Evolutionary conservation across 2,113 vertebrate genomes (phyloP).

Genomic region (Callocephalon fimbriatum): DNA sequence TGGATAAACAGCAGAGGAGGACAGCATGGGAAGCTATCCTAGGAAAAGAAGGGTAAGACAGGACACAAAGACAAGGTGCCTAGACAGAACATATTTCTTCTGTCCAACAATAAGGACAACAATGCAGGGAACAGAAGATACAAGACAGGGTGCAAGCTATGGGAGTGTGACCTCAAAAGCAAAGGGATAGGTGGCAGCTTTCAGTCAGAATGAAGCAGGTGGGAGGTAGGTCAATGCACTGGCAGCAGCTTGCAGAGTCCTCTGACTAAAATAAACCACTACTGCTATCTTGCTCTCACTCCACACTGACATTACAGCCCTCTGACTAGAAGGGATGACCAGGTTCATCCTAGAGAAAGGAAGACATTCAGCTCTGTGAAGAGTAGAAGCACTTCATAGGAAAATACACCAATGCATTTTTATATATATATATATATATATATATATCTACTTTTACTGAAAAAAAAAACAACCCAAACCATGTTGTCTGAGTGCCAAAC

Average conservation of each 20-base stretch:
- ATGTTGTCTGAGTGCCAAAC: background rate
- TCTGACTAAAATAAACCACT: background rate
- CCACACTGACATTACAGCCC: background rate
- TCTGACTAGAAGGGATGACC: background rate
- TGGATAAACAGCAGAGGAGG: background rate
- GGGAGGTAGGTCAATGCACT: background rate
- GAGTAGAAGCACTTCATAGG: background rate
- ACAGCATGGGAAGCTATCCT: background rate
- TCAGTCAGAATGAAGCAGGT: background rate
- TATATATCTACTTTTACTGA: background rate
- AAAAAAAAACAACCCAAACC: rapidly evolving
- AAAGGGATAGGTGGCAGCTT: background rate
- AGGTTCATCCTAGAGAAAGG: background rate
- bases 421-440: background rate
- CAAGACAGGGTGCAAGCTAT: background rate
- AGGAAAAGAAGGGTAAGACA: background rate
- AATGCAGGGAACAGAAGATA: background rate
- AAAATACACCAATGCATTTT: background rate
- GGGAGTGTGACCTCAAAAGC: background rate
- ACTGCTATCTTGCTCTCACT: background rate
- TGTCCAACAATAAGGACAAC: background rate
- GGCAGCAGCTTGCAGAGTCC: background rate
- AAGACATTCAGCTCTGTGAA: background rate
- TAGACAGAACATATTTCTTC: background rate
- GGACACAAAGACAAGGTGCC: background rate